These are phyloP conservation scores for Agonopterix alstromeriana DNA, from an alignment of 2,888 invertebrate species.

Conservation along the genomic window DNA sequence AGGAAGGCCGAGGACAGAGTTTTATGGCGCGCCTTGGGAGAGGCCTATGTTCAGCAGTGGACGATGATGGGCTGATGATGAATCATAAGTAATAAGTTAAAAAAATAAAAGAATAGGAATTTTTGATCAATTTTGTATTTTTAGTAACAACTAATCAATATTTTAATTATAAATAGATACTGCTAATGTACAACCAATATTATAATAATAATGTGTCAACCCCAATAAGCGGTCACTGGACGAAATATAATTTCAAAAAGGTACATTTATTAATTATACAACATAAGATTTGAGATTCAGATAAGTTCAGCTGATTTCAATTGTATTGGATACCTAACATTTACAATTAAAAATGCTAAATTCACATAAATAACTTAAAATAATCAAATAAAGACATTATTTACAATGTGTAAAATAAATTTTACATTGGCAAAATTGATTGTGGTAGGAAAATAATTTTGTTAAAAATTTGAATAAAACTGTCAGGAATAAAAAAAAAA, in stretches of 20 bases:
- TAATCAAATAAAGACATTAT: constrained; percentile 48
- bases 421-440: constrained; percentile 12
- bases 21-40: no score
- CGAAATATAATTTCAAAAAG: constrained; percentile 66
- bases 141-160: constrained; percentile 76
- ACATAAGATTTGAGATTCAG: constrained; percentile 68
- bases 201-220: constrained; percentile 54
- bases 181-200: constrained; percentile 65
- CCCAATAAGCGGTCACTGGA: constrained; percentile 57
- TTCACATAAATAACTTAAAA: constrained; percentile 74
- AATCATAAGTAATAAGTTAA: neutral
- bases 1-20: no score
- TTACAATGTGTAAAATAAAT: constrained; percentile 47
- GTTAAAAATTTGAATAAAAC: constrained; percentile 32
- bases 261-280: constrained; percentile 53
- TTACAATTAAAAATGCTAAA: constrained; percentile 58
- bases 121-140: constrained; percentile 72
- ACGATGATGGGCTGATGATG: no score
- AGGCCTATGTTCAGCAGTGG: no score
- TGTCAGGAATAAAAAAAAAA: constrained; percentile 52
- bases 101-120: constrained; percentile 23
- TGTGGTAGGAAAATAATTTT: constrained; percentile 23
- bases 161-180: constrained; percentile 70
- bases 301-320: constrained; percentile 71
- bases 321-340: constrained; percentile 51